Percentiles rank a stretch among this genome's conserved stretches.
These are phyloP conservation scores for Epizoanthus rinbou DNA, from an alignment of 92 coral and sea anemone species.

Conservation along the genomic window DNA sequence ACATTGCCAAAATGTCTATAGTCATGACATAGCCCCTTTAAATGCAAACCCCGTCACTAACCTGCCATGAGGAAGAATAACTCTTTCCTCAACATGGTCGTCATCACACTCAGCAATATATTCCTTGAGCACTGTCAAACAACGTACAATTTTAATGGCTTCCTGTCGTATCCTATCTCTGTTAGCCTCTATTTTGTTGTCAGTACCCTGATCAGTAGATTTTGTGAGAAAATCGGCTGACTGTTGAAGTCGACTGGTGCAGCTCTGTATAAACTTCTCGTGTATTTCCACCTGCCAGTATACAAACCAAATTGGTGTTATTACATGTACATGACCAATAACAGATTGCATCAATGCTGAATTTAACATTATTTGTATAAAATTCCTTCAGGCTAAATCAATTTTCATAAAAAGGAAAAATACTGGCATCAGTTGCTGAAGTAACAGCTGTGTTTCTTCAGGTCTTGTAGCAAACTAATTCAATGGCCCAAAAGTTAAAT, in stretches of 20 bases:
- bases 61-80: conserved; percentile 97
- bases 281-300: conserved; percentile 87
- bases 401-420: not conserved
- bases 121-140: conserved; percentile 93
- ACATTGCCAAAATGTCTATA: no score
- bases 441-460: not conserved
- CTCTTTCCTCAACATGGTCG: conserved; percentile 95
- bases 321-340: not conserved
- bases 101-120: conserved; percentile 97
- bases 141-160: conserved; percentile 90
- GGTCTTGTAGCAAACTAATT: not conserved
- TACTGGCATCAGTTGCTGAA: not conserved
- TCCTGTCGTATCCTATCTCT: conserved; percentile 63
- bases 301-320: no score
- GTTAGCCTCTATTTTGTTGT: conserved; percentile 53
- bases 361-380: no score
- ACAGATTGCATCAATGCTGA: not conserved
- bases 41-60: conserved; percentile 18
- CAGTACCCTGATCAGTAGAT: conserved; percentile 63
- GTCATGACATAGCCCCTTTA: no score
- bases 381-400: no score
- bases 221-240: conserved; percentile 75
- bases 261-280: conserved; percentile 88
- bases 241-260: conserved; percentile 85
- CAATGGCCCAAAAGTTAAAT: not conserved